phyloP scores from a whole-genome alignment of 2,797 vertebrate species.

The Characodon lateralis region DNA sequence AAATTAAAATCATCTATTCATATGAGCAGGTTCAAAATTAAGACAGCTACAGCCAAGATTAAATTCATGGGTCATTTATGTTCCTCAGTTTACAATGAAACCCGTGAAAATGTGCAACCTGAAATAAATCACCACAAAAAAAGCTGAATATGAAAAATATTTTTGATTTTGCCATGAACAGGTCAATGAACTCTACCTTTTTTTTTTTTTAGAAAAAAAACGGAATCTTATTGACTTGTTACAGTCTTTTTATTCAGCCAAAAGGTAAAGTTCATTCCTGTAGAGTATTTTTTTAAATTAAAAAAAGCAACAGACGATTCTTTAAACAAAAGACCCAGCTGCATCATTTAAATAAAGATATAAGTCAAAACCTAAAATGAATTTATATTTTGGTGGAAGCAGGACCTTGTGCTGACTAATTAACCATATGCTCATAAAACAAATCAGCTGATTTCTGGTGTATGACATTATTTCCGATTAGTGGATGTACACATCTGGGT shows the following conservation, averaged over 20 bases:
- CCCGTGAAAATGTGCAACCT: background rate
- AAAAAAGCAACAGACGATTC: too few species aligned
- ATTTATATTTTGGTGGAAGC: background rate
- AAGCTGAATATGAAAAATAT: background rate
- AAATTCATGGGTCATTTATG: background rate
- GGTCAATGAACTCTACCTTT: background rate
- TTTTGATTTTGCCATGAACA: background rate
- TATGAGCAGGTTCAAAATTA: background rate
- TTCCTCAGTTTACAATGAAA: background rate
- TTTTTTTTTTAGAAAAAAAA: background rate
- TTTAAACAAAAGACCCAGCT: too few species aligned
- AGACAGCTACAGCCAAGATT: background rate
- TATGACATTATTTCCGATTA: background rate
- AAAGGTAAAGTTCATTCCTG: background rate
- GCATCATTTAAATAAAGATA: too few species aligned
- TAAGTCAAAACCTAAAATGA: too few species aligned
- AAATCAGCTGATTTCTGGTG: background rate
- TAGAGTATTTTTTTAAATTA: too few species aligned
- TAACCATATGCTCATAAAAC: background rate
- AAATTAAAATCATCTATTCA: background rate
- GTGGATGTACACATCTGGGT: too few species aligned
- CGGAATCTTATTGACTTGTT: too few species aligned
- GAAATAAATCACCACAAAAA: background rate
- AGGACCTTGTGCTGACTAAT: background rate
- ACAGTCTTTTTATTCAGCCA: background rate